Evolutionary conservation across 2,797 vertebrate species (phyloP), one percentile per base, ranked within the genome.

Genomic region (Falco columbarius): DNA sequence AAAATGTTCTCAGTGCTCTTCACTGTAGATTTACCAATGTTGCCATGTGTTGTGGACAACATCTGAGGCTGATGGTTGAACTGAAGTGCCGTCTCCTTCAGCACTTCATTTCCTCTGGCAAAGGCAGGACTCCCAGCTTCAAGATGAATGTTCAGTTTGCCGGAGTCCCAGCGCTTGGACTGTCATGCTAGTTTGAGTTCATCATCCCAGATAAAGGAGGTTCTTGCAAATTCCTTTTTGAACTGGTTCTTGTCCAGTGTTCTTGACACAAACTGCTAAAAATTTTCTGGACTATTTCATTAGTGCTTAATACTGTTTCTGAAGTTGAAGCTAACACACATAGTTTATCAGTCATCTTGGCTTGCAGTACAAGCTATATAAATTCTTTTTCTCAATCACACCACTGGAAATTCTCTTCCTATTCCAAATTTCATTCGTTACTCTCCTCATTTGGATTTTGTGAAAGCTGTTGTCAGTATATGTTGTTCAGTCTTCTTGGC

Each of bases 341-440:
- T 8, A 47, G 30, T 81, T 92, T 90, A 67, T 89, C 86, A 79
- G 46, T 40, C 32, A 6, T 81, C 46, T 77, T 94, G 71, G 71
- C 76, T 63, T 42, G 21, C 23, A 44, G 38, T 55, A 80, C 23
- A 27, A 93, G 54, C 67, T 73, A 3, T 5, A 44, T 62, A 38
- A 38, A 30, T 93, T 91, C 77, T 73, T 94, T 52, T 86, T 63
- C 59, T 89, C 74, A 30, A 18, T 71, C 81, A 75, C 0, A 0
- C 32, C 58, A 23, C 61, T 93, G 86, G 83, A 92, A 94, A 93
- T 85, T 86, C 30, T 54, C 63, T 62, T 82, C 34, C 47, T 73
- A 12, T 80, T 92, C 81, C 70, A 81, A 59, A 72, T 79, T 92
- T 92, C 67, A 66, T 96, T 95, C 74, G 36, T 79, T 95, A 72